A percentile compares a stretch with the other conserved stretches of the same genome.
Evolutionary conservation across 2,888 invertebrate genomes (phyloP).

Genomic region (Nephrocerus scutellatus): DNA sequence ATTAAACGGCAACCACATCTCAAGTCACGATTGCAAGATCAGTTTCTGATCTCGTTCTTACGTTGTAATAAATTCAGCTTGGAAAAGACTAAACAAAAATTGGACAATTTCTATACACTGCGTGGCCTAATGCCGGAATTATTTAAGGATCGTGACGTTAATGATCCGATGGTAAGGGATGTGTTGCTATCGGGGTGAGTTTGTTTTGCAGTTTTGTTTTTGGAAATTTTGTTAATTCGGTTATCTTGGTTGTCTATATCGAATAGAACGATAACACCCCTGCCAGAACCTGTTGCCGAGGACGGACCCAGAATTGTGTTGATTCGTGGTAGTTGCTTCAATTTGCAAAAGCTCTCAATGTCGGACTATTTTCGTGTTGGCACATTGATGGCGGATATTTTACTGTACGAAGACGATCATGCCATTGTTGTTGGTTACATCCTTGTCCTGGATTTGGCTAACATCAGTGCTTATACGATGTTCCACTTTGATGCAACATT

Average conservation of each 20-base stretch:
- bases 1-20: conserved; percentile 50
- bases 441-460: conserved; percentile 51
- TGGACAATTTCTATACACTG: conserved; percentile 54
- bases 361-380: conserved; percentile 49
- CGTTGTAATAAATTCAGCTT: conserved; percentile 52
- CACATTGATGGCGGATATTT: conserved; percentile 53
- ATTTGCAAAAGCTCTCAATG: conserved; percentile 45
- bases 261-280: too few relatives aligned
- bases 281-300: conserved; percentile 34
- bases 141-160: conserved; percentile 41
- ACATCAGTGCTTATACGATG: conserved; percentile 49
- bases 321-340: conserved; percentile 43
- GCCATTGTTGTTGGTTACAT: conserved; percentile 48
- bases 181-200: conserved; percentile 37
- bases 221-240: neutral
- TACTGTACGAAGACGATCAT: conserved; percentile 54
- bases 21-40: conserved; percentile 46
- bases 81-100: conserved; percentile 51
- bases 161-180: conserved; percentile 32
- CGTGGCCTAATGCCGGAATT: conserved; percentile 53
- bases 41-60: conserved; percentile 51
- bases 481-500: conserved; percentile 50
- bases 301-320: conserved; percentile 48
- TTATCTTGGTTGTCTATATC: neutral
- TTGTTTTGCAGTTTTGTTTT: neutral